Conservation (phyloP, 1,140 invertebrate species). For the Tetramorium simillimum region DNA sequence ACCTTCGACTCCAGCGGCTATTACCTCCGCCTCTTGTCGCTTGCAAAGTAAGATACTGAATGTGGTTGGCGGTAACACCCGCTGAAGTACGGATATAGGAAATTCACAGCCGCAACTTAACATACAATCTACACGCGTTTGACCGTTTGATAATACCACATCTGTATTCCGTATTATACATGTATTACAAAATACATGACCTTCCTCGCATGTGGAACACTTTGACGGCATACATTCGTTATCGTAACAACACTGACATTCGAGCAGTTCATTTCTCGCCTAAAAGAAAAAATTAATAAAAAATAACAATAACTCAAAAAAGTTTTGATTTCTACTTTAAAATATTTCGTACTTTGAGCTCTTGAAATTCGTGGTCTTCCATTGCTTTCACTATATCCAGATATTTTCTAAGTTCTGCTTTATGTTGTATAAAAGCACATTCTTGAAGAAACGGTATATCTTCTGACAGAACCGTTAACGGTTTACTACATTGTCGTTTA, state of each 20-base stretch:
- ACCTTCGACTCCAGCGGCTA: conserved; percentile 87
- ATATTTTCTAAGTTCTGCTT: conserved; percentile 82
- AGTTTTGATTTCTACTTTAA: background rate
- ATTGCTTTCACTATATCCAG: conserved; percentile 74
- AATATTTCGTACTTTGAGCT: conserved; percentile 72
- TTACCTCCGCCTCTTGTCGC: conserved; percentile 87
- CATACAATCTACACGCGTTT: conserved; percentile 86
- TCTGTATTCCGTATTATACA: conserved; percentile 14
- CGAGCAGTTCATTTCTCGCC: conserved; percentile 79
- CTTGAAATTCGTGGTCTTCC: conserved; percentile 78
- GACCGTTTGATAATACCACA: conserved; percentile 84
- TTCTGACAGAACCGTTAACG: conserved; percentile 64
- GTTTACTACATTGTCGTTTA: conserved; percentile 36
- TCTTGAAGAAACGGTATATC: conserved; percentile 84
- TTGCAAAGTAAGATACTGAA: conserved; percentile 86
- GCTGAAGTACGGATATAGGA: conserved; percentile 83
- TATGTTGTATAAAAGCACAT: conserved; percentile 85
- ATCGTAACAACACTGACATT: conserved; percentile 87
- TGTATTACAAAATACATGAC: background rate
- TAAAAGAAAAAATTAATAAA: conserved; percentile 61
- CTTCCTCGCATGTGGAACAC: conserved; percentile 84
- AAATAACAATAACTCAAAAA: conserved; percentile 10
- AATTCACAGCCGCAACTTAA: conserved; percentile 83
- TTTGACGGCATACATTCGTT: conserved; percentile 88
- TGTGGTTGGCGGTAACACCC: conserved; percentile 84